A percentile compares a stretch with the other conserved stretches of the same genome.
phyloP scores from a whole-genome alignment of 1,140 invertebrate genomes.

The Ips nitidus region DNA sequence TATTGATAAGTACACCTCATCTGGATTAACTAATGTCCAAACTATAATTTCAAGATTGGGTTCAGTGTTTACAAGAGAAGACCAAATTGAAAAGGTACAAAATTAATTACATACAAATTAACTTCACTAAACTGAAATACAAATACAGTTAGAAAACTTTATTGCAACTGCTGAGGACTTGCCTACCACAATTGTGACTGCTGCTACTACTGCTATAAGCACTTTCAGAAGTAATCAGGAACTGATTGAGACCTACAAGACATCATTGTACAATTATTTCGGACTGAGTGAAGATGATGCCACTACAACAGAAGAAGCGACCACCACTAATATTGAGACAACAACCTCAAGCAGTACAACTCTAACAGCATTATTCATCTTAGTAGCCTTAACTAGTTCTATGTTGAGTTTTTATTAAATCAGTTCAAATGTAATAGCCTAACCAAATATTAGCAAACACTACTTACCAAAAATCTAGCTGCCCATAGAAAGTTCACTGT shows the following conservation, averaged over 20 bases:
- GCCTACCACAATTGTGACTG: neutral
- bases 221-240: constrained; percentile 3
- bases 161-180: neutral
- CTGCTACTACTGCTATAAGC: neutral
- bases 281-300: neutral
- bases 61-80: constrained; percentile 3
- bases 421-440: too few relatives aligned
- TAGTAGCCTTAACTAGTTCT: too few relatives aligned
- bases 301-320: too few relatives aligned
- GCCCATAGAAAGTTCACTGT: too few relatives aligned
- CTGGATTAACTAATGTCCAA: neutral
- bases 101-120: too few relatives aligned
- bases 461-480: too few relatives aligned
- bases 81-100: constrained; percentile 9
- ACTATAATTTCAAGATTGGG: constrained; percentile 1
- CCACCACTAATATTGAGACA: too few relatives aligned
- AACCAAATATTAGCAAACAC: too few relatives aligned
- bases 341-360: too few relatives aligned
- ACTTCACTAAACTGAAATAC: neutral
- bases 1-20: constrained; percentile 2
- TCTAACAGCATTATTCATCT: too few relatives aligned
- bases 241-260: neutral
- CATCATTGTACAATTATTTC: constrained; percentile 5
- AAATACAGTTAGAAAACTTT: neutral
- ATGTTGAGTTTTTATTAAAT: too few relatives aligned